Conservation (phyloP, 2,797 vertebrate species). For the Thunnus albacares region DNA sequence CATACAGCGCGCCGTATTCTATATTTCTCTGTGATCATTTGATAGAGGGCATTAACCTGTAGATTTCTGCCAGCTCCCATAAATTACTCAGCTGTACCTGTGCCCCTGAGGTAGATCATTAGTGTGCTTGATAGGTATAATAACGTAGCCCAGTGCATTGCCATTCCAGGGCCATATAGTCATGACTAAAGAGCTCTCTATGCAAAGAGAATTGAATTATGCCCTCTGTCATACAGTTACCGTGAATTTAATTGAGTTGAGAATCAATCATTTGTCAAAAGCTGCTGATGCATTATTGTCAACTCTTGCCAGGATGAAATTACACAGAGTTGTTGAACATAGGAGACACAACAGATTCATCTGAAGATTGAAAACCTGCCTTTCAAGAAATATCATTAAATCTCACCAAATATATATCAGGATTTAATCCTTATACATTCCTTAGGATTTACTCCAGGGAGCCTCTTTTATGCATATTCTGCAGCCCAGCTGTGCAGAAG, state of each 20-base stretch:
- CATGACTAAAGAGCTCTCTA: conserved; percentile 66
- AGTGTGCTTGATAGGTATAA: conserved; percentile 78
- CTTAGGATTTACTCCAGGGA: conserved; percentile 30
- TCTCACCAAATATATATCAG: conserved; percentile 40
- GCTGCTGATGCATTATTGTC: conserved; percentile 71
- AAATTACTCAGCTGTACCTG: conserved; percentile 70
- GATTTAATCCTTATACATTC: conserved; percentile 50
- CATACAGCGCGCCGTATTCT: conserved; percentile 20
- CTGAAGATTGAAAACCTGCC: conserved; percentile 42
- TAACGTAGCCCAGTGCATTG: conserved; percentile 62
- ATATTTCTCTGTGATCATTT: conserved; percentile 71
- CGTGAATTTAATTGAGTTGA: conserved; percentile 68
- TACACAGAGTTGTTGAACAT: conserved; percentile 46
- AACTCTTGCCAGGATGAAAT: conserved; percentile 56
- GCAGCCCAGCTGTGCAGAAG: conserved; percentile 4
- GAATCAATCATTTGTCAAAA: conserved; percentile 76
- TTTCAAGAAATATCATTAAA: conserved; percentile 58
- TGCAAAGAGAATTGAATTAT: conserved; percentile 72
- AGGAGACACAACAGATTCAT: conserved; percentile 30
- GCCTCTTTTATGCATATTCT: conserved; percentile 30
- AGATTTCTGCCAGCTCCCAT: conserved; percentile 70
- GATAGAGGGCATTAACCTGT: conserved; percentile 78
- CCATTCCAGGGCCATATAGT: conserved; percentile 54
- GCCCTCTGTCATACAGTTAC: conserved; percentile 72
- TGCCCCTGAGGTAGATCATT: conserved; percentile 75